These are phyloP conservation scores for Pygocentrus nattereri DNA, from an alignment of 2,797 vertebrate genomes.

Conservation along the genomic window DNA sequence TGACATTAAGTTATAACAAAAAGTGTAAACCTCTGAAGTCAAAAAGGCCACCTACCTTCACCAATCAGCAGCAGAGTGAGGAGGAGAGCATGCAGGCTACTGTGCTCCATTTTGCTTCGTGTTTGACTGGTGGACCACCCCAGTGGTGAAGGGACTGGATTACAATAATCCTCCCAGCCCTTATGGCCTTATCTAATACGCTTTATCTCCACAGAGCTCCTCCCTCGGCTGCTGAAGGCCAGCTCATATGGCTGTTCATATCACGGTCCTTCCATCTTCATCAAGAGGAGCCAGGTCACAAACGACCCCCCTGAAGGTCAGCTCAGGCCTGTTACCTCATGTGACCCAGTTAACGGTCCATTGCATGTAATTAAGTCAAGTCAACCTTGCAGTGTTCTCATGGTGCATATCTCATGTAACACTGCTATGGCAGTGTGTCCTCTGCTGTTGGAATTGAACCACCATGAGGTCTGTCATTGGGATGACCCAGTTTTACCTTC, in stretches of 20 bases:
- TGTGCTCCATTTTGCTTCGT: constrained; percentile 76
- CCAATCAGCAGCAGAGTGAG: constrained; percentile 79
- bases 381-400: constrained; percentile 25
- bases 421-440: background rate
- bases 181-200: constrained; percentile 82
- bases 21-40: background rate
- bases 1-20: background rate
- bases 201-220: constrained; percentile 67
- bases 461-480: background rate
- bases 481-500: too few relatives aligned
- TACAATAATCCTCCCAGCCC: constrained; percentile 79
- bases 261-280: constrained; percentile 5
- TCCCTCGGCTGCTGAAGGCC: constrained; percentile 53
- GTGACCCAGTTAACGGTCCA: constrained; percentile 60
- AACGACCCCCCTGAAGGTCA: constrained; percentile 42
- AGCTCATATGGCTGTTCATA: constrained; percentile 42
- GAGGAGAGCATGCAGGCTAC: constrained; percentile 75
- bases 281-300: constrained; percentile 23
- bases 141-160: constrained; percentile 73
- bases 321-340: constrained; percentile 30
- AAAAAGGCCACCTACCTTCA: constrained; percentile 77
- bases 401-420: constrained; percentile 11
- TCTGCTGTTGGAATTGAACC: background rate
- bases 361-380: constrained; percentile 56
- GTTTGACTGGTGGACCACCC: constrained; percentile 62